Evolutionary conservation across 2,888 invertebrate species (phyloP).

Genomic region (Drosophila cracens): DNA sequence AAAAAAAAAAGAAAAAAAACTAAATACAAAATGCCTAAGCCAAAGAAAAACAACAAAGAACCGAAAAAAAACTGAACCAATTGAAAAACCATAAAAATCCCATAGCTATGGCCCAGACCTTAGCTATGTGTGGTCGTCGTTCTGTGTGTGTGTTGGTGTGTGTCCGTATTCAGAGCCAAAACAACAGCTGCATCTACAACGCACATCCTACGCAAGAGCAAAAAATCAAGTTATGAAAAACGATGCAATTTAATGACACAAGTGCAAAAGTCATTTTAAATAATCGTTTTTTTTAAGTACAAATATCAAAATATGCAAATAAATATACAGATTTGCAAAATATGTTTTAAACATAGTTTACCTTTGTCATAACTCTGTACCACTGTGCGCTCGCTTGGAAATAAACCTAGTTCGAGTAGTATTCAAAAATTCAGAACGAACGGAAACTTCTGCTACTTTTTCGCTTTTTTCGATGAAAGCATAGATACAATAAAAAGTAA

Average conservation of each 20-base stretch:
- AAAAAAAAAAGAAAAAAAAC: constrained; percentile 11
- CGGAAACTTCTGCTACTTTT: background rate
- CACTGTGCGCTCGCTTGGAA: background rate
- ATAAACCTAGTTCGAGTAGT: background rate
- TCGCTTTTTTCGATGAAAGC: background rate
- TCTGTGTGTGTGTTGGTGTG: background rate
- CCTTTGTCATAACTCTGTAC: background rate
- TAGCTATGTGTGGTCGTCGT: constrained; percentile 45
- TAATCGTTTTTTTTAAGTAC: background rate
- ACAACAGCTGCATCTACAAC: constrained; percentile 57
- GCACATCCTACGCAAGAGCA: constrained; percentile 36
- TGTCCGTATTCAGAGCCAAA: constrained; percentile 28
- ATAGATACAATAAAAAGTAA: constrained; percentile 4
- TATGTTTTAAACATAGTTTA: background rate
- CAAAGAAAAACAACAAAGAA: constrained; percentile 8
- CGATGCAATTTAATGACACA: background rate
- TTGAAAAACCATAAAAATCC: constrained; percentile 62
- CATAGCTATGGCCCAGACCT: constrained; percentile 52
- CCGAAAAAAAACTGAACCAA: constrained; percentile 38
- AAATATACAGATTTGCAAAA: background rate
- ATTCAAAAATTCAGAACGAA: background rate
- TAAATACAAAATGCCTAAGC: background rate
- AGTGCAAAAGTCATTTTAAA: background rate
- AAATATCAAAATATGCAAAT: background rate
- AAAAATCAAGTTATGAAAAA: background rate